A percentile compares a stretch with the other conserved stretches of the same genome.
phyloP scores from a whole-genome alignment of 1,140 invertebrate species.

The Megalonaias nervosa region DNA sequence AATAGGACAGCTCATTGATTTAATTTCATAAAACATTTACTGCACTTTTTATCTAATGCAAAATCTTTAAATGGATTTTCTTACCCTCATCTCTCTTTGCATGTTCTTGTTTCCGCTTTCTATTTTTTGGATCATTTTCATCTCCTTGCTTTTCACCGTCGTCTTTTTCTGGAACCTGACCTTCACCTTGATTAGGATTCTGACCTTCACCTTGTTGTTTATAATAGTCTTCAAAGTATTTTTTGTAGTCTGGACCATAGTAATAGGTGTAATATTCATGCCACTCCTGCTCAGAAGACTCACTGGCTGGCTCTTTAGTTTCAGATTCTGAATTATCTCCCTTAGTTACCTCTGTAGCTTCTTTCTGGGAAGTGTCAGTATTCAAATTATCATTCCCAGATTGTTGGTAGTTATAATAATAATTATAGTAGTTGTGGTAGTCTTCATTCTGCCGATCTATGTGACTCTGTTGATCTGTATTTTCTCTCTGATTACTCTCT shows the following conservation, averaged over 20 bases:
- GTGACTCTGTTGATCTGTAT: no score
- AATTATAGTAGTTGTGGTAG: no score
- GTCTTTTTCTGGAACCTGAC: slow-evolving; percentile 2
- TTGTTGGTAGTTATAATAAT: no score
- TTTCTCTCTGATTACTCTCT: no score
- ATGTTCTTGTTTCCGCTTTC: slow-evolving; percentile 18
- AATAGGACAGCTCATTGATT: no score
- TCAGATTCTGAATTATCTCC: no score
- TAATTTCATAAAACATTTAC: neutral
- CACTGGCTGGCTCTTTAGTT: no score
- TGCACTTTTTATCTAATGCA: neutral
- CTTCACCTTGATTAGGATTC: slow-evolving; percentile 6
- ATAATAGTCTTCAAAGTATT: slow-evolving; percentile 34
- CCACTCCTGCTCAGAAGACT: no score
- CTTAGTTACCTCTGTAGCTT: no score
- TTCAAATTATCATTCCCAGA: no score
- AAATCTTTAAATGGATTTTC: neutral
- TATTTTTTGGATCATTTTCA: slow-evolving; percentile 10
- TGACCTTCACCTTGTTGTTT: slow-evolving; percentile 1
- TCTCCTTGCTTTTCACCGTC: slow-evolving; percentile 27
- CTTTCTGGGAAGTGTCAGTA: no score
- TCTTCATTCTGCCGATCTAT: no score
- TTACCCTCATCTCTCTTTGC: slow-evolving; percentile 27
- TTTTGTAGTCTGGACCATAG: slow-evolving; percentile 47
- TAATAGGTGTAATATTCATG: slow-evolving; percentile 53